Conservation (phyloP, 2,113 vertebrate genomes). For the Phaetusa simplex region DNA sequence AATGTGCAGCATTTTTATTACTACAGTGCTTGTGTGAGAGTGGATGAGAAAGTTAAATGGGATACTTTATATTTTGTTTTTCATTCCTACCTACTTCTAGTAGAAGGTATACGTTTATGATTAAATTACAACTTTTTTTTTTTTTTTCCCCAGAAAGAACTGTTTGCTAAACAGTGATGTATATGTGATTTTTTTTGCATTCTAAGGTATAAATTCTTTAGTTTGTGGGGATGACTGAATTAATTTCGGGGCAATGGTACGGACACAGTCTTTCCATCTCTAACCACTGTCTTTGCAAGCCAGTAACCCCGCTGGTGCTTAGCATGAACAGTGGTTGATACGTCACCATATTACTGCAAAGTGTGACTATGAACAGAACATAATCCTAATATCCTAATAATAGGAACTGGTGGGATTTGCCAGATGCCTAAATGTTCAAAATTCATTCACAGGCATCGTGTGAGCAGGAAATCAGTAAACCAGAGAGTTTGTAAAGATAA, state of each 20-base stretch:
- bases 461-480: neutral
- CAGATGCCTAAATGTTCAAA: neutral
- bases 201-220: neutral
- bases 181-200: neutral
- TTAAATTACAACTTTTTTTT: neutral
- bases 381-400: neutral
- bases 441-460: neutral
- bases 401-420: neutral
- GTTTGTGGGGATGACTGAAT: neutral
- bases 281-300: neutral
- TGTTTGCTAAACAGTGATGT: neutral
- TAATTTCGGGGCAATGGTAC: neutral
- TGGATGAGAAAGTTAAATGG: neutral
- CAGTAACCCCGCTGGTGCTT: neutral
- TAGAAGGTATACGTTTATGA: neutral
- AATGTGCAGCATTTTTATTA: neutral
- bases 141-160: neutral
- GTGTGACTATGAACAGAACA: neutral
- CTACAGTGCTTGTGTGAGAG: neutral
- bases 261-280: neutral
- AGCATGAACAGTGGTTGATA: rapidly evolving
- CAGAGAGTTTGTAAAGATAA: neutral
- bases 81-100: neutral
- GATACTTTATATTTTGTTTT: neutral
- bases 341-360: neutral